Conservation (phyloP, 2,113 vertebrate species). For the Struthio camelus region DNA sequence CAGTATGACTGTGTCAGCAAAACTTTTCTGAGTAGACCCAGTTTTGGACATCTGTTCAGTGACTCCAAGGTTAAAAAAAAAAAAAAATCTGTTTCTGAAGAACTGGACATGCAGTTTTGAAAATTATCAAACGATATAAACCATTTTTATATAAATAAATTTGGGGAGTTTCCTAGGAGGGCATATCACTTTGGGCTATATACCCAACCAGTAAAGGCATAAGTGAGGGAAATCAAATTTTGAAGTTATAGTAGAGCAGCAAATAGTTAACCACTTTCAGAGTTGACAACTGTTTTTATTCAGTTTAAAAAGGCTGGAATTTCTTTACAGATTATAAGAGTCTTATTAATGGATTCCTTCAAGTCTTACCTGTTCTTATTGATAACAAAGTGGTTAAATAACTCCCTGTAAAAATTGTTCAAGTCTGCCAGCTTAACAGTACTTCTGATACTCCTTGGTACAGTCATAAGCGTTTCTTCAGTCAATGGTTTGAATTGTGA, state of each 20-base stretch:
- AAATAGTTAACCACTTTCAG: not conserved
- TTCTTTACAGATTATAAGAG: not conserved
- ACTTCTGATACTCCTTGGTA: conserved; percentile 17
- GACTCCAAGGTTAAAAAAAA: not conserved
- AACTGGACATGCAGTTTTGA: not conserved
- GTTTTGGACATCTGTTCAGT: not conserved
- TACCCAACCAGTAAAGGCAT: not conserved
- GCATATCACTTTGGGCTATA: not conserved
- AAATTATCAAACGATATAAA: not conserved
- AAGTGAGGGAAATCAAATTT: not conserved
- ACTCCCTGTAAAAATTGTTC: not conserved
- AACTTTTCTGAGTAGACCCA: not conserved
- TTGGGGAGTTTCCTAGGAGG: not conserved
- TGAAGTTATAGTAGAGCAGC: not conserved
- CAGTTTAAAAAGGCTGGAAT: not conserved
- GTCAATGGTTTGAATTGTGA: not conserved
- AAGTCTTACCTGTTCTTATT: conserved; percentile 25
- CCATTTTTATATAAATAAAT: not conserved
- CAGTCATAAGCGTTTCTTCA: not conserved
- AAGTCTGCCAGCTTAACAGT: conserved; percentile 4
- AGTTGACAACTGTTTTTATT: not conserved
- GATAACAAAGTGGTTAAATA: conserved; percentile 1
- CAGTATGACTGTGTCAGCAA: not conserved
- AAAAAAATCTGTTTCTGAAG: not conserved
- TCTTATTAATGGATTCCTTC: not conserved